Percentiles rank a stretch among this genome's conserved stretches.
phyloP scores from a whole-genome alignment of 2,888 invertebrate genomes.

The Melitaea athalia region DNA sequence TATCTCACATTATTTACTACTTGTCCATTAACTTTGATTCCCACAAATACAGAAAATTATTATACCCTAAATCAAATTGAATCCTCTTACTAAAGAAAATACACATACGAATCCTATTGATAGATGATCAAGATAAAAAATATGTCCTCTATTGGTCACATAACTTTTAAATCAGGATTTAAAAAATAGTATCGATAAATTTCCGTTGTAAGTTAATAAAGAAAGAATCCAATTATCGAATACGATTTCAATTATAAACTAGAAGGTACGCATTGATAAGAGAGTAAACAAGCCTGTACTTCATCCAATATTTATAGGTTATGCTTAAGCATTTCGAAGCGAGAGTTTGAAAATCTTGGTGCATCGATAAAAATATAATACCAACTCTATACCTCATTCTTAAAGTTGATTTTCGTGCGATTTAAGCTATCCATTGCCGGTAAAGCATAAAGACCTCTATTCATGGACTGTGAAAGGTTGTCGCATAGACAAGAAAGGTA shows the following conservation, averaged over 20 bases:
- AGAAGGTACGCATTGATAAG: constrained; percentile 47
- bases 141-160: no score
- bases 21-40: no score
- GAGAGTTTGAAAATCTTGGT: constrained; percentile 47
- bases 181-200: neutral
- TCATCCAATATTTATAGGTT: constrained; percentile 70
- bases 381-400: constrained; percentile 43
- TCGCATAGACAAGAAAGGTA: constrained; percentile 67
- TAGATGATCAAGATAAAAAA: no score
- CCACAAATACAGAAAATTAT: neutral
- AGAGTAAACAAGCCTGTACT: constrained; percentile 51
- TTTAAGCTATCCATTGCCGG: constrained; percentile 52
- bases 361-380: constrained; percentile 40
- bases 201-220: neutral
- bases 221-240: neutral
- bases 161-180: neutral
- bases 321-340: constrained; percentile 68
- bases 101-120: no score
- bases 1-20: no score
- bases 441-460: constrained; percentile 70
- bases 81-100: no score
- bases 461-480: constrained; percentile 72
- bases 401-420: neutral
- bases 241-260: constrained; percentile 14
- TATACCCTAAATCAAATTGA: neutral